A percentile compares a stretch with the other conserved stretches of the same genome.
phyloP scores from a whole-genome alignment of 2,888 invertebrate genomes.

The Arctia plantaginis region DNA sequence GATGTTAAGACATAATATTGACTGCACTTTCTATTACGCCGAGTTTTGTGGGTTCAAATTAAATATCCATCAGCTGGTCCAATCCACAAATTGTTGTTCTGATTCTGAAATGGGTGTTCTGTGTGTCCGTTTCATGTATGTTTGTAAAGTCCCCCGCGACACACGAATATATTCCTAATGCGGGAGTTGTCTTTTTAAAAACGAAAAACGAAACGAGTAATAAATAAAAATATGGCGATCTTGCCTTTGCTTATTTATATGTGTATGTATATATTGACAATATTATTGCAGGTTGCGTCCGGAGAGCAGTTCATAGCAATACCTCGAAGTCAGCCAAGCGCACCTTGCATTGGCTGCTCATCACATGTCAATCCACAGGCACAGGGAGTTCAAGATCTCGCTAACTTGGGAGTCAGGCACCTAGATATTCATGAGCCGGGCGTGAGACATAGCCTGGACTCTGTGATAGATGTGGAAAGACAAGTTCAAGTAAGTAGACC shows the following conservation, averaged over 20 bases:
- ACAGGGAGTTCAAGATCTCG: slow-evolving; percentile 81
- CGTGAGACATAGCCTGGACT: slow-evolving; percentile 72
- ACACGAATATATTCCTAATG: too few relatives aligned
- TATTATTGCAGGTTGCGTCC: slow-evolving; percentile 71
- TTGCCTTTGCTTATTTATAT: neutral
- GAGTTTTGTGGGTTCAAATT: too few relatives aligned
- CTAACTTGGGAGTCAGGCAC: slow-evolving; percentile 81
- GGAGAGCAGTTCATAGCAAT: slow-evolving; percentile 85
- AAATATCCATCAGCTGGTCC: too few relatives aligned
- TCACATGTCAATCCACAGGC: slow-evolving; percentile 78
- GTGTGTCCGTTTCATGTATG: too few relatives aligned
- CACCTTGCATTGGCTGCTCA: slow-evolving; percentile 39
- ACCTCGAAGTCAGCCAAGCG: slow-evolving; percentile 64
- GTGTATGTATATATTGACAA: neutral
- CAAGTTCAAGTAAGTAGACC: slow-evolving; percentile 81
- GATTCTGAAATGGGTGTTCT: too few relatives aligned
- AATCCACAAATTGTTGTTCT: too few relatives aligned
- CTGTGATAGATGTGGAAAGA: slow-evolving; percentile 83
- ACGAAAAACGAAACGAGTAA: too few relatives aligned
- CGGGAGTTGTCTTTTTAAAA: too few relatives aligned
- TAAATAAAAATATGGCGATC: too few relatives aligned
- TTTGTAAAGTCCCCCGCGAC: too few relatives aligned
- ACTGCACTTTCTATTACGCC: too few relatives aligned
- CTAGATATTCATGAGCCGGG: slow-evolving; percentile 71
- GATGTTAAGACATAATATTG: too few relatives aligned